Evolutionary conservation across 37 sponge, comb jelly and placozoan genomes (phyloP), one percentile per base, ranked within the genome.

Genomic region (Chondrilla cf. caribensis): DNA sequence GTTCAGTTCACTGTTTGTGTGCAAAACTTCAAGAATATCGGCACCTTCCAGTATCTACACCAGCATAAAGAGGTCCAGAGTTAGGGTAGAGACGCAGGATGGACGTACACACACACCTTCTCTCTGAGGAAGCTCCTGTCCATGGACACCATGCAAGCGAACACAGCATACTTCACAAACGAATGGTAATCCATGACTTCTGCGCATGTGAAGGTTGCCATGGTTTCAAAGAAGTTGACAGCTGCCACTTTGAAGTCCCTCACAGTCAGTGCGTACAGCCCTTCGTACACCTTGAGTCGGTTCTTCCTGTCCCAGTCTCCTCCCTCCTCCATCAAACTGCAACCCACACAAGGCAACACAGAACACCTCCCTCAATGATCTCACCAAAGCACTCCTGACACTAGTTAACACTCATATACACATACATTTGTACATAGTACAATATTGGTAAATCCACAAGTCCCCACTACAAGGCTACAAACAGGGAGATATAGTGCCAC

Each of bases 271-370:
- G 93, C 90, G 58, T 94, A 92, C 44, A 98, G 70, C 7, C 93
- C 99, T 47, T 90, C 87, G 77, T 98, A 98, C 15, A 96, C 94
- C 84, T 96, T 95, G 38, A 98, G 86, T 17, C 97, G 54, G 80
- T 98, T 98, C 80, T 94, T 88, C 19, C 99, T 77, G 58, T 98
- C 99, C 99, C 99, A 98, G 73, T 98, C 99, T 32, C 99, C 99
- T 17, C 99, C 99, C 68, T 96, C 95, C 58, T 98, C 99, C 43
- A 98, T 84, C 70, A 98, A 80, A 81, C 98, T 97, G 79, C 26
- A 77, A 22, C 43, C n/a, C n/a, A n/a, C n/a, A n/a, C n/a, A n/a
- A n/a, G n/a, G n/a, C n/a, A n/a, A 8, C 39, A 0, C 18, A 40
- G 37, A n/a, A n/a, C n/a, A n/a, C n/a, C n/a, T n/a, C n/a, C n/a